Evolutionary conservation across 2,888 invertebrate species (phyloP), one percentile per base, ranked within the genome.

Genomic region (Sycophila texana): DNA sequence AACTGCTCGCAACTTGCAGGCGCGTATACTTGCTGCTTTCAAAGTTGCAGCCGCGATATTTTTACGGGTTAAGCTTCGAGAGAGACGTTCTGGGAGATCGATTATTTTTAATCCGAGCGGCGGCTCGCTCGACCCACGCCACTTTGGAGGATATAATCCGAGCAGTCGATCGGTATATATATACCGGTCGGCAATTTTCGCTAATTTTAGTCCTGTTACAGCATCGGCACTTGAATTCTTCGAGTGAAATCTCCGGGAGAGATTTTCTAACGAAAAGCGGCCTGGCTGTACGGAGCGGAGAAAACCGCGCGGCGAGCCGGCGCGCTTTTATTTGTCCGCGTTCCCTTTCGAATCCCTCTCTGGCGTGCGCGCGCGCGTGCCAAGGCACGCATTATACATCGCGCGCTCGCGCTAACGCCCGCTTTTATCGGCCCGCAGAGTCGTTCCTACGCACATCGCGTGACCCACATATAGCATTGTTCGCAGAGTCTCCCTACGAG

Each of bases 401-500:
- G 13, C 12, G 22, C 16, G 61, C n/a, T 30, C 20, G 26, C 30
- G 61, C n/a, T 30, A 10, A 67, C 14, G 67, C 67, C 16, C 67
- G 49, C 16, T 5, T n/a, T 20, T 39, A 39, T 39, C 39, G 39
- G 39, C 7, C 10, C 39, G 39, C 3, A 1, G 39, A 39, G 39
- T 39, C 39, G 39, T 39, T 39, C 39, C 39, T 67, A 67, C 67
- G 49, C n/a, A 67, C 53, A 67, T 67, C 67, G 67, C 67, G 49
- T 67, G 67, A 67, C 67, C 67, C 67, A 67, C 49, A 51, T 67
- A 39, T 39, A 7, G 39, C 39, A 39, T 39, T 39, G 39, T 39
- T 1, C 39, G 39, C 10, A 1, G 67, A 5, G 16, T 30, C 20
- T 18, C 58, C 18, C 20, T 26, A 26, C 26, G 26, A 26, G 26